Conservation (phyloP, 2,113 vertebrate genomes). For the Elachura formosa region DNA sequence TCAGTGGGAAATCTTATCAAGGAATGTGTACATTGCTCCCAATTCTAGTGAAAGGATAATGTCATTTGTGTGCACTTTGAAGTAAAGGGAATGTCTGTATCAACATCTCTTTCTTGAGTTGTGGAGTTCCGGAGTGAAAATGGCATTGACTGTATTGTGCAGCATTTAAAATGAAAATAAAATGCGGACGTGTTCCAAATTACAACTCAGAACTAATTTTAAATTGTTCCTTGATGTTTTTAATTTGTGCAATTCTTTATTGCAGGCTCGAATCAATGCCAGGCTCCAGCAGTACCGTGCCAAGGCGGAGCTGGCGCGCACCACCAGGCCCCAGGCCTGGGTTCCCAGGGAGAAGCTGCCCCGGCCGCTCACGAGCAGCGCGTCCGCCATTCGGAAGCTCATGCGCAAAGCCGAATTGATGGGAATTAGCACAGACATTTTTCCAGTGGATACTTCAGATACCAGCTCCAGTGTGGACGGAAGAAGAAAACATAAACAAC, state of each 20-base stretch:
- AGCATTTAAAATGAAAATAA: not conserved
- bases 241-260: not conserved
- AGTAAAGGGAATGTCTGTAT: not conserved
- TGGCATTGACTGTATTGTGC: not conserved
- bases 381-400: conserved; percentile 93
- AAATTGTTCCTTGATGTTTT: not conserved
- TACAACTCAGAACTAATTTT: not conserved
- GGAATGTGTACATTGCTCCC: not conserved
- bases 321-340: conserved; percentile 94
- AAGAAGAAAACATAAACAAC: conserved; percentile 94
- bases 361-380: conserved; percentile 92
- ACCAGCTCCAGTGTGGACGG: conserved; percentile 93
- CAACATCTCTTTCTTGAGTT: not conserved
- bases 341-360: conserved; percentile 95
- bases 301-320: conserved; percentile 92
- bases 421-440: conserved; percentile 98
- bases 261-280: conserved; percentile 90
- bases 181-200: fast-evolving
- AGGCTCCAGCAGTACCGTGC: conserved; percentile 94
- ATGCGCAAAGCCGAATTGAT: conserved; percentile 97
- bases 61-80: not conserved
- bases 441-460: conserved; percentile 94
- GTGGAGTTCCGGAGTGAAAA: not conserved
- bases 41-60: not conserved
- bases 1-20: not conserved